These are phyloP conservation scores for Pyrocephalus nanus DNA, from an alignment of 2,797 vertebrate species.

Conservation along the genomic window DNA sequence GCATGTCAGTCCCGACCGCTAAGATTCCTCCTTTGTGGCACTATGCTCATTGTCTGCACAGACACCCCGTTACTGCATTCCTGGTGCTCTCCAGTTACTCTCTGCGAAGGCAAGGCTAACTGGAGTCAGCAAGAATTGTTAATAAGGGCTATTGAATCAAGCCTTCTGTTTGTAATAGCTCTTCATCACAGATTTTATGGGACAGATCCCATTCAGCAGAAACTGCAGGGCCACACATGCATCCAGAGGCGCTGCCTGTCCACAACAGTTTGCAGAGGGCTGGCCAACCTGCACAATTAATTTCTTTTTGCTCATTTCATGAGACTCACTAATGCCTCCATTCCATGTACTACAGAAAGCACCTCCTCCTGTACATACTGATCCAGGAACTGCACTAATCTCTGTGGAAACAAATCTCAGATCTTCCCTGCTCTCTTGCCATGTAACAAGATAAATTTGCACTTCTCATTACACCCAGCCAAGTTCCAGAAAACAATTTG, in stretches of 20 bases:
- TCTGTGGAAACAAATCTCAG: slow-evolving; percentile 38
- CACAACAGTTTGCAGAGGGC: background rate
- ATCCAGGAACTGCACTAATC: slow-evolving; percentile 9
- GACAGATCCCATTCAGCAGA: slow-evolving; percentile 5
- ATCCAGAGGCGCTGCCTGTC: background rate
- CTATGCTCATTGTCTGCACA: background rate
- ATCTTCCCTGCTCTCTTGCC: slow-evolving; percentile 1
- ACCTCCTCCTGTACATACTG: background rate
- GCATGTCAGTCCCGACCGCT: background rate
- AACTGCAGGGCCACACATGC: background rate
- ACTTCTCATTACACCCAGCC: slow-evolving; percentile 3
- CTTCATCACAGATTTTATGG: slow-evolving; percentile 2
- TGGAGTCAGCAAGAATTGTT: slow-evolving; percentile 17
- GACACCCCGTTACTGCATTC: background rate
- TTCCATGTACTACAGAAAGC: background rate
- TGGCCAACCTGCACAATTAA: background rate
- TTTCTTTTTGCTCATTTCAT: background rate
- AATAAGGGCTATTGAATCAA: background rate
- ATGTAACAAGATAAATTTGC: slow-evolving; percentile 26
- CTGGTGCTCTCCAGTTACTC: background rate
- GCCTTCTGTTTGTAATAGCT: background rate
- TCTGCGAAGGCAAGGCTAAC: background rate
- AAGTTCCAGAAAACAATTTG: slow-evolving; percentile 23
- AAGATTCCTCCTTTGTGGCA: background rate
- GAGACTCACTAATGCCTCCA: background rate